phyloP scores from a whole-genome alignment of 2,888 invertebrate genomes.

The Orthosia cruda region DNA sequence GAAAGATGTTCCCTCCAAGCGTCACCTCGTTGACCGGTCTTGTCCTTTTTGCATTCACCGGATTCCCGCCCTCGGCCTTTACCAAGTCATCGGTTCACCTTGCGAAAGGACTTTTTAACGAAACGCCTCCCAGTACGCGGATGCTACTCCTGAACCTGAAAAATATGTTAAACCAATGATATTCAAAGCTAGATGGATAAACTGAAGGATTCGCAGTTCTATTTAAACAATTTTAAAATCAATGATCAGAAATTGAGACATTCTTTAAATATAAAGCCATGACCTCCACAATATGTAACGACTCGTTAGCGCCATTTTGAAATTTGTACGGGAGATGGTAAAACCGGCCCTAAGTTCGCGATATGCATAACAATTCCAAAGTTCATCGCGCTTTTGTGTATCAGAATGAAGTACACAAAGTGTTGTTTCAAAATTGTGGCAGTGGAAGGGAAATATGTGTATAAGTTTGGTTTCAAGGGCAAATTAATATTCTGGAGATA shows the following conservation, averaged over 20 bases:
- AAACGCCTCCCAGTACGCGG: no score
- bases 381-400: conserved; percentile 32
- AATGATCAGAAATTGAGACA: background rate
- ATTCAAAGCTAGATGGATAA: no score
- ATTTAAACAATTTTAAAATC: background rate
- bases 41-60: no score
- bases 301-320: conserved; percentile 5
- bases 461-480: background rate
- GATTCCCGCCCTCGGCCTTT: no score
- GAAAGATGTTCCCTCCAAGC: no score
- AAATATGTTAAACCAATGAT: no score
- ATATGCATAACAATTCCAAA: conserved; percentile 54
- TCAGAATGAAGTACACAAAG: conserved; percentile 16
- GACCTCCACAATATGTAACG: background rate
- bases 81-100: no score
- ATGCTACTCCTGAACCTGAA: no score
- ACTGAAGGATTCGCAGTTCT: no score
- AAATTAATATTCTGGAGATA: background rate
- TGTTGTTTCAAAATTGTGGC: conserved; percentile 36
- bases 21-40: no score
- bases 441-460: background rate
- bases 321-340: conserved; percentile 6
- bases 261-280: background rate
- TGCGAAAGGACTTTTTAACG: no score
- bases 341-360: conserved; percentile 7